These are phyloP conservation scores for Corythaeola cristata DNA, from an alignment of 2,113 vertebrate genomes.

Conservation along the genomic window DNA sequence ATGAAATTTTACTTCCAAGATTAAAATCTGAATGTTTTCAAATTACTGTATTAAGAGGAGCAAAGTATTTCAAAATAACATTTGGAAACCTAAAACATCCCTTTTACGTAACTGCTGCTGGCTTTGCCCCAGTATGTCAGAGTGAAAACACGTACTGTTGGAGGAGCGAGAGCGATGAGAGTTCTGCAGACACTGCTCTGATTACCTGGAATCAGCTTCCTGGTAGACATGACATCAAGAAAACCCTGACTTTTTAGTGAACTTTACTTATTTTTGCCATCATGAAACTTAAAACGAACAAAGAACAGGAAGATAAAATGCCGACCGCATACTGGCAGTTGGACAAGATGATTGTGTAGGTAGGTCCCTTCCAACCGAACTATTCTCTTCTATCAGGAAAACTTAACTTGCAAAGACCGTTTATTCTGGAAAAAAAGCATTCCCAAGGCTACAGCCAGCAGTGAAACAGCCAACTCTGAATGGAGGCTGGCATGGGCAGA, in stretches of 20 bases:
- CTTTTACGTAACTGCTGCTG: neutral
- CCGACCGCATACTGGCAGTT: rapidly evolving
- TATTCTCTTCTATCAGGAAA: neutral
- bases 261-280: neutral
- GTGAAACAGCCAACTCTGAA: rapidly evolving
- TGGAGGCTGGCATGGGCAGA: neutral
- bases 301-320: neutral
- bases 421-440: neutral
- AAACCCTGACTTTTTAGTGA: neutral
- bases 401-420: neutral
- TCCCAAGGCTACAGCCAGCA: neutral
- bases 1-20: neutral
- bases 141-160: no score
- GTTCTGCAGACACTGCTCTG: neutral
- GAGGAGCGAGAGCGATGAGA: rapidly evolving
- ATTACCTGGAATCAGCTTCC: neutral
- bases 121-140: neutral
- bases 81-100: neutral
- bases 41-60: neutral
- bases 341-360: rapidly evolving
- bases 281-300: neutral
- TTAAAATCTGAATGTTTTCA: neutral
- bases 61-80: neutral
- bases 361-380: neutral
- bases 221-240: neutral